Evolutionary conservation across 2,797 vertebrate species (phyloP).

Genomic region (Pseudomugil tenellus): DNA sequence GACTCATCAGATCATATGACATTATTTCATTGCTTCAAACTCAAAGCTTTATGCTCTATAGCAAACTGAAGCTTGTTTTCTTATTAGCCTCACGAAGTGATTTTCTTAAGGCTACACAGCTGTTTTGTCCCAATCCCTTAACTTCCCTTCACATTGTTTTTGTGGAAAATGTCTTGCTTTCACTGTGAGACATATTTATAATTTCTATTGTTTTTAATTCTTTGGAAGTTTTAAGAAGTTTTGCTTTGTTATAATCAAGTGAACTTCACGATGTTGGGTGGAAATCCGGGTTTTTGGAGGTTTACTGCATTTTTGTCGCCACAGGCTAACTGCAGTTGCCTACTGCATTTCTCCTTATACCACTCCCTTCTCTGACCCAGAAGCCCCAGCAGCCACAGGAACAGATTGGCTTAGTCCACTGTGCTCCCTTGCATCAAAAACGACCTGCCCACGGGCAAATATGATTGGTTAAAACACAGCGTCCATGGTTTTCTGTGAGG

Average conservation of each 20-base stretch:
- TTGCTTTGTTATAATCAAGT: constrained; percentile 43
- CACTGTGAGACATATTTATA: neutral
- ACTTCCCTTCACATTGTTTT: neutral
- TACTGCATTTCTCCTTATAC: constrained; percentile 65
- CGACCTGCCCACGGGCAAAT: constrained; percentile 84
- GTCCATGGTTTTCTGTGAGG: constrained; percentile 76
- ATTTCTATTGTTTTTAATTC: neutral
- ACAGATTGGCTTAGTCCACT: constrained; percentile 86
- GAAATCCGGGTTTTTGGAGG: constrained; percentile 38
- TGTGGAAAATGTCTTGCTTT: neutral
- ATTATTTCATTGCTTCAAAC: neutral
- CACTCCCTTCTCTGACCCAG: constrained; percentile 61
- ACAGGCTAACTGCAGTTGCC: constrained; percentile 75
- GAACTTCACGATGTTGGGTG: constrained; percentile 76
- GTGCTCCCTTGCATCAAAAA: constrained; percentile 78
- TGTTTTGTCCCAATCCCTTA: neutral
- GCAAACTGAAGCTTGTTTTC: neutral
- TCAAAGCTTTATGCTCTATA: neutral
- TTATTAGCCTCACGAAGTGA: too few species aligned
- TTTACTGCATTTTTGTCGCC: constrained; percentile 82
- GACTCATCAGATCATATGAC: neutral
- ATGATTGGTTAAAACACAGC: constrained; percentile 87
- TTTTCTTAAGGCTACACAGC: too few species aligned
- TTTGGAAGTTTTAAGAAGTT: constrained; percentile 26
- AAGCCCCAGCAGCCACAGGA: constrained; percentile 74